These are phyloP conservation scores for Egretta garzetta DNA, from an alignment of 2,113 vertebrate genomes.

Conservation along the genomic window DNA sequence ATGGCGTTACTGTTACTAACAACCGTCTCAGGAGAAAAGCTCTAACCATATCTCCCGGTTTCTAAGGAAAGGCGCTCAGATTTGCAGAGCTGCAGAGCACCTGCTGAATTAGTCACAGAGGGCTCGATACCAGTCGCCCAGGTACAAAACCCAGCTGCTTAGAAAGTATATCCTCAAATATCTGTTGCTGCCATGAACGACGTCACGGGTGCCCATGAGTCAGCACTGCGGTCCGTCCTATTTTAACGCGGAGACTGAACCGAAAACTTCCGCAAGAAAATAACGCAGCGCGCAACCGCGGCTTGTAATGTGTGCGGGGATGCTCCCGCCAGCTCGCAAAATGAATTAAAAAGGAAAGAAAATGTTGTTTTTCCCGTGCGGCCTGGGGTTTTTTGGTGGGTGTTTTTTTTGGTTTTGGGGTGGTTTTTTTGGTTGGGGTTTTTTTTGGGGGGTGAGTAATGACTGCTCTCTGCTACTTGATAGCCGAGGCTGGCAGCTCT, in stretches of 20 bases:
- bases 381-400: background rate
- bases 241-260: background rate
- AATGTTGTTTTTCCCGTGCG: constrained; percentile 41
- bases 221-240: constrained; percentile 36
- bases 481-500: constrained; percentile 72
- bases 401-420: too few relatives aligned
- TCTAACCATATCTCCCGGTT: background rate
- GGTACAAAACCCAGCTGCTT: background rate
- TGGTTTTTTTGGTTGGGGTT: background rate
- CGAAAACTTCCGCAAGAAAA: background rate
- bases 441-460: constrained; percentile 27
- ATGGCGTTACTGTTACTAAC: background rate
- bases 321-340: background rate
- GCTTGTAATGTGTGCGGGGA: background rate
- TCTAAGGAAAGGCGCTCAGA: background rate
- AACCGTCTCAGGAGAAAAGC: background rate
- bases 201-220: constrained; percentile 48
- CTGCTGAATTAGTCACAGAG: rapidly evolving
- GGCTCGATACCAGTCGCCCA: background rate
- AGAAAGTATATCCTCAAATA: background rate
- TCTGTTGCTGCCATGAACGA: background rate
- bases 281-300: rapidly evolving
- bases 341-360: background rate
- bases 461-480: constrained; percentile 74
- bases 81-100: background rate